Conservation (phyloP, 1,140 invertebrate species). For the Xylocopa sonorina region DNA sequence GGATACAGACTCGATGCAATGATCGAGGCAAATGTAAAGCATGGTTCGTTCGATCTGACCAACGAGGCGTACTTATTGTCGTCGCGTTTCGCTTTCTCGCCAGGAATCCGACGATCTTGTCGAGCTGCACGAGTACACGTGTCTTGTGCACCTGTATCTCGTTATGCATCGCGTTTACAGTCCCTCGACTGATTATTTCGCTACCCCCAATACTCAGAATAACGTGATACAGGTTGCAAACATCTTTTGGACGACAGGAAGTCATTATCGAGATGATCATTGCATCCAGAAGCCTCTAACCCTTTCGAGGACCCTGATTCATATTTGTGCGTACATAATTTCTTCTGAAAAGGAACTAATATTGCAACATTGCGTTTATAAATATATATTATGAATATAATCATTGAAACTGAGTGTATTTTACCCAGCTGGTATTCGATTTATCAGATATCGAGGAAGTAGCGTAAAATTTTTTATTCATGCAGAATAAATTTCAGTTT, state of each 20-base stretch:
- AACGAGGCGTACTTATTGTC: conserved; percentile 33
- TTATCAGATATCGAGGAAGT: too few species aligned
- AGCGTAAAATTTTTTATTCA: too few species aligned
- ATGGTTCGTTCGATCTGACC: conserved; percentile 24
- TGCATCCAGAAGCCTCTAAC: too few species aligned
- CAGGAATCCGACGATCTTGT: conserved; percentile 49
- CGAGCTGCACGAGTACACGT: conserved; percentile 8
- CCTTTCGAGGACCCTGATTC: too few species aligned
- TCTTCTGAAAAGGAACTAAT: too few species aligned
- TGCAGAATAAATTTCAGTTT: too few species aligned
- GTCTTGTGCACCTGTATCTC: conserved; percentile 40
- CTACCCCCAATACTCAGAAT: neutral
- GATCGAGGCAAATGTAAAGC: conserved; percentile 22
- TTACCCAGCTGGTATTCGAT: too few species aligned
- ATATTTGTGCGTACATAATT: too few species aligned
- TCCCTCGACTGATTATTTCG: conserved; percentile 28
- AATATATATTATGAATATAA: too few species aligned
- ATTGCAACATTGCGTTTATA: too few species aligned
- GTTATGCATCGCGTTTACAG: neutral
- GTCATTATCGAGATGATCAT: too few species aligned
- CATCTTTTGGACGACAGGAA: neutral
- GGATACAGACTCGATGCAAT: neutral
- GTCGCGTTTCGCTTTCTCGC: conserved; percentile 53
- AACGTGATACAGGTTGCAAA: conserved; percentile 4
- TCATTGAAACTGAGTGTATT: too few species aligned